Percentiles rank a stretch among this genome's conserved stretches.
Evolutionary conservation across 2,797 vertebrate genomes (phyloP).

Genomic region (Sebastes wilsoni): DNA sequence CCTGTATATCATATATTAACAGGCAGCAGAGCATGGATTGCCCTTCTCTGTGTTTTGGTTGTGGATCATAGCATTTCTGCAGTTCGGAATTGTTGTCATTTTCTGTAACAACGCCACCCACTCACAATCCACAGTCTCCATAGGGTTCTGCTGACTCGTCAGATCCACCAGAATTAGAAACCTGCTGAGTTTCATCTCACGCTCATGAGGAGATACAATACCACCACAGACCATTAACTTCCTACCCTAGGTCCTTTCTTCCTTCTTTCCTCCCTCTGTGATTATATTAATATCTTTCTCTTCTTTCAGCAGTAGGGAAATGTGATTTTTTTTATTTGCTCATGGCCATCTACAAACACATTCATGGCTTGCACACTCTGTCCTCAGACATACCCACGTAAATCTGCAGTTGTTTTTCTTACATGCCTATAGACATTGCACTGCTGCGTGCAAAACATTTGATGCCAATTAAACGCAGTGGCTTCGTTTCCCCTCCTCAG

Average conservation of each 20-base stretch:
- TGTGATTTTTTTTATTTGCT: not conserved
- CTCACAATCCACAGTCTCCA: constrained; percentile 13
- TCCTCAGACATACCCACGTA: not conserved
- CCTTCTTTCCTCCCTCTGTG: not conserved
- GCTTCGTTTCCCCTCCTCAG: not conserved
- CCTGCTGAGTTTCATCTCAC: constrained; percentile 46
- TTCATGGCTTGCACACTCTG: not conserved
- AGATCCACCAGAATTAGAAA: constrained; percentile 43
- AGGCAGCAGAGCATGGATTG: not conserved
- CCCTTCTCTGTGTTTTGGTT: constrained; percentile 15
- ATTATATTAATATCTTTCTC: constrained; percentile 7
- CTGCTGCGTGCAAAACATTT: constrained; percentile 11
- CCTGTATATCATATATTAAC: not conserved
- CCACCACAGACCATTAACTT: constrained; percentile 39
- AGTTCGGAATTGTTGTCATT: constrained; percentile 1
- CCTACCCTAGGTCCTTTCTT: not conserved
- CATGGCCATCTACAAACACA: not conserved
- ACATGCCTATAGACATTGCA: not conserved
- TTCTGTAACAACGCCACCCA: not conserved
- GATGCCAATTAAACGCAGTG: constrained; percentile 40
- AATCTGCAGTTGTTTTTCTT: constrained; percentile 11
- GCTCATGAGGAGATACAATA: constrained; percentile 9
- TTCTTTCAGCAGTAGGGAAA: not conserved
- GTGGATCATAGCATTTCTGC: not conserved
- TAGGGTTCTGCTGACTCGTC: constrained; percentile 38